These are phyloP conservation scores for Barbus barbus DNA, from an alignment of 2,113 vertebrate genomes.

Conservation along the genomic window DNA sequence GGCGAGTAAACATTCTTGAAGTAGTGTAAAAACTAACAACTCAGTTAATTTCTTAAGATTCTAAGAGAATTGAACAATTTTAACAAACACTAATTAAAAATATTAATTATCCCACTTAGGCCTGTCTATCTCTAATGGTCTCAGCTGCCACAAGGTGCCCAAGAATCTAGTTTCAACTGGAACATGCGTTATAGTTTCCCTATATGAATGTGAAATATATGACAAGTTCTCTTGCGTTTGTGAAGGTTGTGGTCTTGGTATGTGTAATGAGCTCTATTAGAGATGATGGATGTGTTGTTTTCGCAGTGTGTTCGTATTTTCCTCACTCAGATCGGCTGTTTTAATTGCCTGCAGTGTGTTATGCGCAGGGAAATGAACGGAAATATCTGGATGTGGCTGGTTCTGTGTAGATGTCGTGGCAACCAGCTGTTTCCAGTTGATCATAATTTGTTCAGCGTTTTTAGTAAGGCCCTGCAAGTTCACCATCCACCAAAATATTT, in stretches of 20 bases:
- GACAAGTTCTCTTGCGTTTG: conserved; percentile 25
- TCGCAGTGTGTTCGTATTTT: conserved; percentile 43
- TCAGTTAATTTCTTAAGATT: background rate
- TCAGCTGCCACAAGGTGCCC: background rate
- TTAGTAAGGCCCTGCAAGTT: conserved; percentile 67
- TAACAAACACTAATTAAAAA: background rate
- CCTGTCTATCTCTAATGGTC: conserved; percentile 1
- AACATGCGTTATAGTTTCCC: conserved; percentile 24
- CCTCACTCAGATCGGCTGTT: conserved; percentile 37
- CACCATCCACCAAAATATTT: conserved; percentile 76
- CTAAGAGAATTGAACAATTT: background rate
- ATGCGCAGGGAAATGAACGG: conserved; percentile 59
- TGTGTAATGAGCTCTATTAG: conserved; percentile 28
- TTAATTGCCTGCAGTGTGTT: conserved; percentile 53
- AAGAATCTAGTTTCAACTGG: background rate
- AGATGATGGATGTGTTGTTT: conserved; percentile 48
- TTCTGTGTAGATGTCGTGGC: conserved; percentile 52
- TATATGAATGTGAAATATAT: conserved; percentile 31
- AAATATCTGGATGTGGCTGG: conserved; percentile 56
- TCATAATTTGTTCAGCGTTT: conserved; percentile 82
- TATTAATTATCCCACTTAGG: no score
- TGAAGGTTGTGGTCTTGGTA: conserved; percentile 26
- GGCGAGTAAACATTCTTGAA: background rate
- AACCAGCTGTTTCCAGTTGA: conserved; percentile 81
- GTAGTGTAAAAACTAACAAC: background rate